Evolutionary conservation across 2,888 invertebrate genomes (phyloP).

Genomic region (Acleris emargana): DNA sequence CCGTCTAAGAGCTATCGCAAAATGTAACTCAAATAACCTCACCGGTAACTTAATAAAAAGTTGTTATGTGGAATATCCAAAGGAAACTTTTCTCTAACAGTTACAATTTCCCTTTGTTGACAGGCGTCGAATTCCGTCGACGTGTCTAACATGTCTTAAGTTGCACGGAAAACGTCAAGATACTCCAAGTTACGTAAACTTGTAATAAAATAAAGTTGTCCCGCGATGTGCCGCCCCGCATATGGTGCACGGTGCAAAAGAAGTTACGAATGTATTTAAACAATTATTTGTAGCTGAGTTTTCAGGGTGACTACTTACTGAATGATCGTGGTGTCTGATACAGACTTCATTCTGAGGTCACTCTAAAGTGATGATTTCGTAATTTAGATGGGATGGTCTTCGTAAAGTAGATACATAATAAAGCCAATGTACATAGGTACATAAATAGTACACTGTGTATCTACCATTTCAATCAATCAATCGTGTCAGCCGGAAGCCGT

Average conservation of each 20-base stretch:
- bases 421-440: too few species aligned
- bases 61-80: constrained; percentile 14
- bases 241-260: constrained; percentile 25
- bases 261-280: constrained; percentile 16
- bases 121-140: constrained; percentile 59
- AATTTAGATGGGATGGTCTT: too few species aligned
- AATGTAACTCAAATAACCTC: background rate
- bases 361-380: too few species aligned
- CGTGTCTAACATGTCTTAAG: constrained; percentile 63
- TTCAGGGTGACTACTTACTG: too few species aligned
- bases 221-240: constrained; percentile 40
- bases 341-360: too few species aligned
- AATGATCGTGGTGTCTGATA: too few species aligned
- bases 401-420: too few species aligned
- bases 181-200: constrained; percentile 59
- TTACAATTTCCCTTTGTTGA: constrained; percentile 46
- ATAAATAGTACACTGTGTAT: too few species aligned
- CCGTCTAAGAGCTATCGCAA: too few species aligned
- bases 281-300: constrained; percentile 3
- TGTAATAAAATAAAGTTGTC: constrained; percentile 65
- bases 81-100: constrained; percentile 27
- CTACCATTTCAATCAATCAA: too few species aligned
- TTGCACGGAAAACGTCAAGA: constrained; percentile 60
- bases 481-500: too few species aligned
- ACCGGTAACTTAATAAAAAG: constrained; percentile 9